Evolutionary conservation across 2,888 invertebrate genomes (phyloP), one percentile per base, ranked within the genome.

Genomic region (Deilephila porcellus): DNA sequence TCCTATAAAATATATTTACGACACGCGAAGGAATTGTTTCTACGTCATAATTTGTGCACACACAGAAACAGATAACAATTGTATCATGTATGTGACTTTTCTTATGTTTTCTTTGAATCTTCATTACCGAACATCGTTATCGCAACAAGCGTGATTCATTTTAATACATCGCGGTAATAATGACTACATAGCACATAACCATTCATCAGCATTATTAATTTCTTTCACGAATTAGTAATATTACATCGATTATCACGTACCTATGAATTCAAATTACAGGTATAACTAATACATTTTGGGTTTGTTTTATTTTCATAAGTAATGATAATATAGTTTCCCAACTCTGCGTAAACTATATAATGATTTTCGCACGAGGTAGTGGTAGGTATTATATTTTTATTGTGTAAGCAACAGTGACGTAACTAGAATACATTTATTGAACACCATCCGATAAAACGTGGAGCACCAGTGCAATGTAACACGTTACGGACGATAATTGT

Each of bases 341-440:
- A 45, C 11, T 45, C 45, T 45, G 45, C 11, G 11, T 45, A 45
- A 11, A 45, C 11, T 45, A 3, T 45, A 14, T 45, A 45, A 45
- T 11, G 2, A 45, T 32, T n/a, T 32, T 29, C 62, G 14, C 29
- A 25, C 60, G 60, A 25, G 3, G 25, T 2, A 20, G 56, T 67
- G 34, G 19, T 19, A 25, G 56, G 32, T 64, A 72, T 59, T 20
- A n/a, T n/a, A n/a, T 14, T 45, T 59, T 60, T 37, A 45, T 37
- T 60, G 32, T 73, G 25, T 53, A 62, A n/a, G 11, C 29, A 60
- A n/a, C 20, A 52, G 62, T 86, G 83, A 85, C 78, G 85, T 84
- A 88, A 85, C 75, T 80, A 82, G 84, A 85, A 86, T 86, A 85
- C 81, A 78, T 83, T 79, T 81, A 80, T 87, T 87, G 82, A 20